A percentile compares a stretch with the other conserved stretches of the same genome.
Conservation (phyloP, 2,113 vertebrate genomes). For the Hyperopisus bebe region DNA sequence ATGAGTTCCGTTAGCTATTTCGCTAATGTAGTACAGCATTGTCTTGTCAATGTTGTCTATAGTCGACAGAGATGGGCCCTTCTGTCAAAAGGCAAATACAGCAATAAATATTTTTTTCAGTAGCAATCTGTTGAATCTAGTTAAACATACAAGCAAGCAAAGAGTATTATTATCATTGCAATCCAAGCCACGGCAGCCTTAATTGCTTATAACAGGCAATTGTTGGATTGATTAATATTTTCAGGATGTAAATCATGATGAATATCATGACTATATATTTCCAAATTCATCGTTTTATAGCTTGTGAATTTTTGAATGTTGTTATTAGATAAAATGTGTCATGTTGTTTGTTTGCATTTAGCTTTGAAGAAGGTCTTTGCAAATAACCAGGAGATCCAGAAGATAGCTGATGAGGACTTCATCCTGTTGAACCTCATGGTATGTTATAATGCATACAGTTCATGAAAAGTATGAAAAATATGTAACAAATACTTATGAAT, state of each 20-base stretch:
- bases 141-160: background rate
- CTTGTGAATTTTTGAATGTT: background rate
- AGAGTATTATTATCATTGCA: background rate
- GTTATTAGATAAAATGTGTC: background rate
- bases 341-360: conserved; percentile 34
- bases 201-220: background rate
- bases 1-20: background rate
- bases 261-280: background rate
- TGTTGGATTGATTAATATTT: background rate
- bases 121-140: background rate
- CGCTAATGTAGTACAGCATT: background rate
- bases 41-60: background rate
- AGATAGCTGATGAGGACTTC: conserved; percentile 75
- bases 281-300: background rate
- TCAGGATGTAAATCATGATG: background rate
- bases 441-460: conserved; percentile 40
- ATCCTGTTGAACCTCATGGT: conserved; percentile 85
- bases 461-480: background rate
- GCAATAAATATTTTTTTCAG: background rate
- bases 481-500: background rate
- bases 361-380: conserved; percentile 83
- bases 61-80: background rate
- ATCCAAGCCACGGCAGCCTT: background rate
- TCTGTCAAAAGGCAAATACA: background rate
- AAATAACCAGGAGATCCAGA: conserved; percentile 76